These are phyloP conservation scores for Pimpla rufipes DNA, from an alignment of 2,888 invertebrate species.

Conservation along the genomic window DNA sequence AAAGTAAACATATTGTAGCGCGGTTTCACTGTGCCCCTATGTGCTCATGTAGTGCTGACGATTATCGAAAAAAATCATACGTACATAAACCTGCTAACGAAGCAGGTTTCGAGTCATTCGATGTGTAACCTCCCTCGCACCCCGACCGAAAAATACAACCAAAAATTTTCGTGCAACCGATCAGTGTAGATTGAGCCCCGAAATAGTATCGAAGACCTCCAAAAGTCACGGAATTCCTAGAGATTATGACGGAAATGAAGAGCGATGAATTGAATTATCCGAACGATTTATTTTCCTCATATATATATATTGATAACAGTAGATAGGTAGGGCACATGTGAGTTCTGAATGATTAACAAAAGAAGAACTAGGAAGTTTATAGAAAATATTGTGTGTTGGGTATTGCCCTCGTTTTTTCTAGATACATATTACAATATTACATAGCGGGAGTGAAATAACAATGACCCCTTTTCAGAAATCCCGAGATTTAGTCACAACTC, in stretches of 20 bases:
- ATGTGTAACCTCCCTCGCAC: conserved; percentile 31
- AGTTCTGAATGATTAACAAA: conserved; percentile 73
- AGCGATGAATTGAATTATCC: conserved; percentile 26
- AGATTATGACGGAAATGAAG: conserved; percentile 25
- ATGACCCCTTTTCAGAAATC: conserved; percentile 30
- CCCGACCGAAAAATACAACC: conserved; percentile 27
- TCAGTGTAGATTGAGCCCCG: conserved; percentile 51
- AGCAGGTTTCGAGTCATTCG: conserved; percentile 59
- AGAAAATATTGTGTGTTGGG: conserved; percentile 63
- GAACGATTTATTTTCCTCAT: conserved; percentile 28
- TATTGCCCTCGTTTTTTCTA: conserved; percentile 59
- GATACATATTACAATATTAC: conserved; percentile 49
- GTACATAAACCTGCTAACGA: conserved; percentile 44
- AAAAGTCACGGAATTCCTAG: conserved; percentile 9
- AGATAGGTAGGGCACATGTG: conserved; percentile 71
- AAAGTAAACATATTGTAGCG: background rate
- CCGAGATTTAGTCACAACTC: conserved; percentile 44
- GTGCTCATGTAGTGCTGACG: conserved; percentile 73
- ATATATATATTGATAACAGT: conserved; percentile 43
- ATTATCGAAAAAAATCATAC: conserved; percentile 61
- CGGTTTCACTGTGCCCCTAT: conserved; percentile 31
- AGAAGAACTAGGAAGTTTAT: conserved; percentile 53
- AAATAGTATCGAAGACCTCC: conserved; percentile 14
- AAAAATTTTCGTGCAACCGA: conserved; percentile 50
- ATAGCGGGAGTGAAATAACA: conserved; percentile 45